Percentiles rank a stretch among this genome's conserved stretches.
These are phyloP conservation scores for Eremobia ochroleuca DNA, from an alignment of 2,888 invertebrate species.

Conservation along the genomic window DNA sequence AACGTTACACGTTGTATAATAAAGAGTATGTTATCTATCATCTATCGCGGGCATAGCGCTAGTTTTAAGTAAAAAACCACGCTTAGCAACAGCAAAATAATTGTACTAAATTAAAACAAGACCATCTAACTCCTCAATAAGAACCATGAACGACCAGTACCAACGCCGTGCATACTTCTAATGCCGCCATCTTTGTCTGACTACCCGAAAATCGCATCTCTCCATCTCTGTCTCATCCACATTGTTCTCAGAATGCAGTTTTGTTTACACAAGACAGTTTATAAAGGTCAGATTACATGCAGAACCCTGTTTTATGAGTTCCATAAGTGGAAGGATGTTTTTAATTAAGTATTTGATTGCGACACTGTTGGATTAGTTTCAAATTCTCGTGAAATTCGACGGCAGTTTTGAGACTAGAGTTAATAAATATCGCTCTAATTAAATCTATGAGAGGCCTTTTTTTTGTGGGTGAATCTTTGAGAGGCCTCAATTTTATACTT, in stretches of 20 bases:
- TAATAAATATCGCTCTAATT: background rate
- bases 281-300: slow-evolving; percentile 59
- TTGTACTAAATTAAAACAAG: slow-evolving; percentile 12
- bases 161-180: slow-evolving; percentile 45
- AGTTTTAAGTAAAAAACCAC: too few species aligned
- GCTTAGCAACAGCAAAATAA: slow-evolving; percentile 11
- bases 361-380: slow-evolving; percentile 18
- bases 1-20: too few species aligned
- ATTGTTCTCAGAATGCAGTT: slow-evolving; percentile 66
- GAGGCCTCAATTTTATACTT: background rate
- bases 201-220: background rate
- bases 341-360: slow-evolving; percentile 25
- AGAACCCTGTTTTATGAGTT: slow-evolving; percentile 39
- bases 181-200: slow-evolving; percentile 42
- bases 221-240: slow-evolving; percentile 48
- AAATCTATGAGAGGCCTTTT: background rate
- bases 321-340: slow-evolving; percentile 32
- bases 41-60: too few species aligned
- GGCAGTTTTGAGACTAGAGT: background rate
- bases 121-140: slow-evolving; percentile 25
- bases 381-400: slow-evolving; percentile 20
- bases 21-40: too few species aligned
- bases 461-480: too few species aligned
- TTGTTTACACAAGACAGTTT: slow-evolving; percentile 58
- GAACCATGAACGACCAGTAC: slow-evolving; percentile 25